Conservation (phyloP, 2,888 invertebrate species). For the Hydrotaea diabolus region DNA sequence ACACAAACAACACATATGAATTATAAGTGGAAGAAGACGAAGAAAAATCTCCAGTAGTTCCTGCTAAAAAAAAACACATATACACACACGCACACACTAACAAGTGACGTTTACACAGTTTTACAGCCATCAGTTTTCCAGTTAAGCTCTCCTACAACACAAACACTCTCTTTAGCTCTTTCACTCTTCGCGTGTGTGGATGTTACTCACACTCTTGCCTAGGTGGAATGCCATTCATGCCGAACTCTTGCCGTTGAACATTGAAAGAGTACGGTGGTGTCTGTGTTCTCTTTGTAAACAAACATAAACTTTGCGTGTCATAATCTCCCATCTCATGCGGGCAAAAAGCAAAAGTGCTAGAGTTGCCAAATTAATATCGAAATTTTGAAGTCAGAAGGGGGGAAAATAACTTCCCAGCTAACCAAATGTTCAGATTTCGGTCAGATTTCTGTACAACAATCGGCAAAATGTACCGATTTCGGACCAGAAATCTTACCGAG, state of each 20-base stretch:
- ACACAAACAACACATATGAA: background rate
- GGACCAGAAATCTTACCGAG: too few relatives aligned
- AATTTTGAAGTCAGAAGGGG: too few relatives aligned
- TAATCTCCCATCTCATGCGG: conserved; percentile 1
- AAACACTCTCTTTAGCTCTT: background rate
- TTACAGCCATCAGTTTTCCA: background rate
- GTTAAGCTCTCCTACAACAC: background rate
- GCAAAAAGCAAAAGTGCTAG: background rate
- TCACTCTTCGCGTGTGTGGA: too few relatives aligned
- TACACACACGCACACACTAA: background rate
- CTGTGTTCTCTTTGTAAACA: conserved; percentile 48
- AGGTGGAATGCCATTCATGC: conserved; percentile 28
- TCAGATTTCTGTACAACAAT: too few relatives aligned
- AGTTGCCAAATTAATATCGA: conserved; percentile 31
- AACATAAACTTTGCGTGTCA: conserved; percentile 18
- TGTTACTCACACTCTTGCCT: background rate
- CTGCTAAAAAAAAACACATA: conserved; percentile 14
- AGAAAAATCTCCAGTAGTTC: conserved; percentile 52
- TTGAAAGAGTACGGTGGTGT: conserved; percentile 27
- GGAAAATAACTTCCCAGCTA: too few relatives aligned
- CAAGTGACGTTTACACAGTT: conserved; percentile 46
- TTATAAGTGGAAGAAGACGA: background rate
- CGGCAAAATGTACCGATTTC: too few relatives aligned
- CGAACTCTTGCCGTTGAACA: conserved; percentile 41
- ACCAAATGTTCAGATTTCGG: too few relatives aligned